Percentiles rank a stretch among this genome's conserved stretches.
Evolutionary conservation across 1,140 invertebrate species (phyloP).

Genomic region (Drosophila trapezifrons): DNA sequence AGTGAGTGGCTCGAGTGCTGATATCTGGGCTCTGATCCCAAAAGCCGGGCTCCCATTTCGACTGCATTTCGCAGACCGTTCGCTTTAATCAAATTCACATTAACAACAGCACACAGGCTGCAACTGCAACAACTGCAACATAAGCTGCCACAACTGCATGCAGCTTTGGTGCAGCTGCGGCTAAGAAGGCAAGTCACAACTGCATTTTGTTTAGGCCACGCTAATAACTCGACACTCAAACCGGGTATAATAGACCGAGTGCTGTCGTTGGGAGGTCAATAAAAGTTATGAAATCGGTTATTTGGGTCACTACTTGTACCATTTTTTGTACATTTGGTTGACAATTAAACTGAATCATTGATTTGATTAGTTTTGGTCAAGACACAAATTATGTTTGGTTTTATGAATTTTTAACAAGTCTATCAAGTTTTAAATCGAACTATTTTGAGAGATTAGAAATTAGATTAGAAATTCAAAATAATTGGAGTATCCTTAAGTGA

Average conservation of each 20-base stretch:
- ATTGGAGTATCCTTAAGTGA: no score
- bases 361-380: neutral
- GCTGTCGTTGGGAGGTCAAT: slow-evolving; percentile 13
- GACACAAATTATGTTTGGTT: neutral
- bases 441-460: no score
- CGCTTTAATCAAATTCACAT: slow-evolving; percentile 67
- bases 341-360: slow-evolving; percentile 3
- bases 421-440: no score
- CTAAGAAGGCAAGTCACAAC: slow-evolving; percentile 45
- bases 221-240: slow-evolving; percentile 16
- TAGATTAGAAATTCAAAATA: no score
- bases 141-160: slow-evolving; percentile 28
- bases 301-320: slow-evolving; percentile 6
- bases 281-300: slow-evolving; percentile 7
- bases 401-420: neutral
- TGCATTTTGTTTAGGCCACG: slow-evolving; percentile 34
- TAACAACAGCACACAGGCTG: slow-evolving; percentile 37
- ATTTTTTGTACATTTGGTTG: neutral
- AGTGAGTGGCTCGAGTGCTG: slow-evolving; percentile 41
- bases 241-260: slow-evolving; percentile 30
- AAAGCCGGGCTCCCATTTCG: slow-evolving; percentile 37
- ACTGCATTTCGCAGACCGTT: slow-evolving; percentile 52
- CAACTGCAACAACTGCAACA: slow-evolving; percentile 23
- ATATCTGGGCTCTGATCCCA: slow-evolving; percentile 48
- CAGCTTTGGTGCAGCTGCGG: slow-evolving; percentile 43